Evolutionary conservation across 2,888 invertebrate species (phyloP).

Genomic region (Platerodrilus igneus): DNA sequence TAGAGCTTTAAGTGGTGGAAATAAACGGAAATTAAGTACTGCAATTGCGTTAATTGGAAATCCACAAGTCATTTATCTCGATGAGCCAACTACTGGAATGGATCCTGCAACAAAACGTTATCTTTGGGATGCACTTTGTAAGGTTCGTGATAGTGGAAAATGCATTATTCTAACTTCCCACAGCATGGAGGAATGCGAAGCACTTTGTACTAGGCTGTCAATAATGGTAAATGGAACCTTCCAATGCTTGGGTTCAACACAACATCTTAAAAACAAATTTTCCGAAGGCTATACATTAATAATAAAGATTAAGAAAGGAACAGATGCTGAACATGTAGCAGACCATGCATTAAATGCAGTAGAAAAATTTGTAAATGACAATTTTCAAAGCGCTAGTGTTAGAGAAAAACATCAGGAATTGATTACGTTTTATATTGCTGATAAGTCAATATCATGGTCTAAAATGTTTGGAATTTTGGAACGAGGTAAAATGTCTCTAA

Average conservation of each 20-base stretch:
- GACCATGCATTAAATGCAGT: constrained; percentile 18
- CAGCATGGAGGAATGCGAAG: constrained; percentile 86
- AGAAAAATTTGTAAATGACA: constrained; percentile 35
- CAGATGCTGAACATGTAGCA: background rate
- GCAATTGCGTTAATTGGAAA: constrained; percentile 54
- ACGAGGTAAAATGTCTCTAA: constrained; percentile 42
- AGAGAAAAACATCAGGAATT: constrained; percentile 70
- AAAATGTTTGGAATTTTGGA: constrained; percentile 73
- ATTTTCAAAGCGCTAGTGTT: constrained; percentile 39
- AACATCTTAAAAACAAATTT: constrained; percentile 77
- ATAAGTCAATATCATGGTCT: constrained; percentile 63
- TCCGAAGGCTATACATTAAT: constrained; percentile 54
- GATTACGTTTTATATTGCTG: constrained; percentile 64
- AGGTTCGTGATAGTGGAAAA: constrained; percentile 64
- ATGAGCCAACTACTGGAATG: constrained; percentile 60
- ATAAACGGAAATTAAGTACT: constrained; percentile 54
- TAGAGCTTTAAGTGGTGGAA: constrained; percentile 51
- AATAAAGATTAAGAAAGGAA: constrained; percentile 44
- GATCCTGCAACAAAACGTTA: constrained; percentile 76
- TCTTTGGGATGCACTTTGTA: constrained; percentile 71
- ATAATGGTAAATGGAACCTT: constrained; percentile 82
- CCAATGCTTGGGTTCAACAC: constrained; percentile 74
- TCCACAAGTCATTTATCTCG: constrained; percentile 50
- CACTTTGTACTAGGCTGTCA: constrained; percentile 72
- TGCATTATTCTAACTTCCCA: constrained; percentile 80